These are phyloP conservation scores for Drosophila sturtevanti DNA, from an alignment of 1,140 invertebrate species.

Conservation along the genomic window DNA sequence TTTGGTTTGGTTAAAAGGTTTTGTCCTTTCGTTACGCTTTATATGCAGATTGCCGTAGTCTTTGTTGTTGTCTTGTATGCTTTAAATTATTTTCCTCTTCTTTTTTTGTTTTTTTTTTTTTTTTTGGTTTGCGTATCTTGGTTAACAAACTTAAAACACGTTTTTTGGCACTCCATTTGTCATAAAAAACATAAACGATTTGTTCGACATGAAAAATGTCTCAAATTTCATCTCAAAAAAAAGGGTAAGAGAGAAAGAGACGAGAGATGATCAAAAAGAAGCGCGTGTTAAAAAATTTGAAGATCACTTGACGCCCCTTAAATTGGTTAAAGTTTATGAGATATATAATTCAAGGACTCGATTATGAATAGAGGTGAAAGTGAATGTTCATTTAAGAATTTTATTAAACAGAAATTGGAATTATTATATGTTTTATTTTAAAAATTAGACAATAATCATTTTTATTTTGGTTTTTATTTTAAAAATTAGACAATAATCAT, in stretches of 20 bases:
- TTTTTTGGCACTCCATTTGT: slow-evolving; percentile 76
- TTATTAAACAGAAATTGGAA: no score
- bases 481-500: no score
- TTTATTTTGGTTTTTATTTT: no score
- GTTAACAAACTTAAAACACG: slow-evolving; percentile 31
- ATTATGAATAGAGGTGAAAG: neutral
- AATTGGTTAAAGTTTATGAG: neutral
- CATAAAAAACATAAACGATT: slow-evolving; percentile 63
- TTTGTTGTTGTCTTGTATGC: slow-evolving; percentile 9
- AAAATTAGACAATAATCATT: no score
- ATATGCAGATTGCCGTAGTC: slow-evolving; percentile 64
- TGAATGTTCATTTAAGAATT: neutral
- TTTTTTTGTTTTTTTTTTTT: slow-evolving; percentile 4
- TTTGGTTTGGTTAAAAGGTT: slow-evolving; percentile 57
- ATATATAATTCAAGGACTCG: neutral
- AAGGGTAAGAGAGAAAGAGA: slow-evolving; percentile 11
- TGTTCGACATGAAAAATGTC: slow-evolving; percentile 50
- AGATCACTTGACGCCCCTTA: neutral
- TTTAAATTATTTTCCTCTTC: slow-evolving; percentile 2
- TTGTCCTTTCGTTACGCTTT: slow-evolving; percentile 59
- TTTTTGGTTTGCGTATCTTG: slow-evolving; percentile 39
- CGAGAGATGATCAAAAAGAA: slow-evolving; percentile 12
- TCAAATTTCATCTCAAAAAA: slow-evolving; percentile 47
- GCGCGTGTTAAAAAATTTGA: slow-evolving; percentile 18
- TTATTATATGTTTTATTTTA: no score